phyloP scores from a whole-genome alignment of 2,888 invertebrate species.

The Lasioglossum leucozonium region DNA sequence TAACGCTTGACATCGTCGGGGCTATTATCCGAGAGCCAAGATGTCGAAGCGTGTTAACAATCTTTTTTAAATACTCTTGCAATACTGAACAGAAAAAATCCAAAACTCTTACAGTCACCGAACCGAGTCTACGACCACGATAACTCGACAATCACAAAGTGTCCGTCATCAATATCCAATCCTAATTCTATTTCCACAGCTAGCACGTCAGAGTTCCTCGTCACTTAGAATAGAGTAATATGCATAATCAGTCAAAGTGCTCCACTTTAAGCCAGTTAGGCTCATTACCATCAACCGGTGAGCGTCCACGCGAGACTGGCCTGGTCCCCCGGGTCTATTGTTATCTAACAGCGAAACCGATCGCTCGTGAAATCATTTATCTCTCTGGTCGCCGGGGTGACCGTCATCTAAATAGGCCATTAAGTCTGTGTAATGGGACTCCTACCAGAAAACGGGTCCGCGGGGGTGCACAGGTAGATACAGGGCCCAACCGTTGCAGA shows the following conservation, averaged over 20 bases:
- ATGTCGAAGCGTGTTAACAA: neutral
- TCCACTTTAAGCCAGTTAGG: constrained; percentile 9
- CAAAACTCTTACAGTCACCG: neutral
- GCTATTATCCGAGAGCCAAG: neutral
- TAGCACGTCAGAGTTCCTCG: neutral
- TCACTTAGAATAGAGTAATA: neutral
- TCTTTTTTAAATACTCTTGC: neutral
- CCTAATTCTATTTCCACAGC: neutral
- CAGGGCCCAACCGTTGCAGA: neutral
- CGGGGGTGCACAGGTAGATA: neutral
- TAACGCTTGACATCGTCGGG: neutral
- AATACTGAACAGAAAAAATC: neutral
- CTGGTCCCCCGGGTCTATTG: neutral
- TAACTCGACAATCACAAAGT: neutral
- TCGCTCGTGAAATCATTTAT: constrained; percentile 12
- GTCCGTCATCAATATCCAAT: neutral
- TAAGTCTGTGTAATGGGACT: constrained; percentile 47
- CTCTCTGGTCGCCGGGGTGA: constrained; percentile 15
- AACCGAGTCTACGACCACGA: neutral
- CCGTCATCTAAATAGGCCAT: constrained; percentile 34
- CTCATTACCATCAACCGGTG: neutral
- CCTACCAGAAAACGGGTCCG: constrained; percentile 45
- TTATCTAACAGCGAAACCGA: constrained; percentile 13
- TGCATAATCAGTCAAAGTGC: constrained; percentile 7
- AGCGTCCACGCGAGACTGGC: neutral